Conservation (phyloP, 2,113 vertebrate species). For the Saguinus midas region DNA sequence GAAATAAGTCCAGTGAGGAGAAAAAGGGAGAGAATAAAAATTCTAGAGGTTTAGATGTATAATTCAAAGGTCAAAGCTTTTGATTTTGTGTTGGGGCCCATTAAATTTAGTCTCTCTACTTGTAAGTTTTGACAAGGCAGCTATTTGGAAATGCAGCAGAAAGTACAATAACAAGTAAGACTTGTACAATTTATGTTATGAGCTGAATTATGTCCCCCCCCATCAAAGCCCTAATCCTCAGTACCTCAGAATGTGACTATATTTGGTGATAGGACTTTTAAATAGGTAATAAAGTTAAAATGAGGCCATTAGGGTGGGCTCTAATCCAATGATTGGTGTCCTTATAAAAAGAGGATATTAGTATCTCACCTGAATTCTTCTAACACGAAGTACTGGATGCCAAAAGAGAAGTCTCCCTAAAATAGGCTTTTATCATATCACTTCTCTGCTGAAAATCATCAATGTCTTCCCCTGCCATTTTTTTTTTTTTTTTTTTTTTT, state of each 20-base stretch:
- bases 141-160: not conserved
- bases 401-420: not conserved
- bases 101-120: not conserved
- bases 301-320: not conserved
- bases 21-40: not conserved
- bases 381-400: not conserved
- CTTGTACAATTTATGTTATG: not conserved
- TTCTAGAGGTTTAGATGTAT: not conserved
- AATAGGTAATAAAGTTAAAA: not conserved
- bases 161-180: not conserved
- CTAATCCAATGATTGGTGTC: not conserved
- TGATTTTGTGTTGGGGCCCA: not conserved
- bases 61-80: not conserved
- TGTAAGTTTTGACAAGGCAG: not conserved
- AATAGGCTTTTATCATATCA: not conserved
- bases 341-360: not conserved
- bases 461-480: not conserved
- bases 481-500: not conserved
- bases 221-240: not conserved
- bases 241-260: not conserved
- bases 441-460: not conserved
- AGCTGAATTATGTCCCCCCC: not conserved
- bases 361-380: slow-evolving; percentile 14
- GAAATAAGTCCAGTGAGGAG: not conserved
- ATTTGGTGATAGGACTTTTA: not conserved